A percentile compares a stretch with the other conserved stretches of the same genome.
phyloP scores from a whole-genome alignment of 1,140 invertebrate species.

The Drosophila navojoa region DNA sequence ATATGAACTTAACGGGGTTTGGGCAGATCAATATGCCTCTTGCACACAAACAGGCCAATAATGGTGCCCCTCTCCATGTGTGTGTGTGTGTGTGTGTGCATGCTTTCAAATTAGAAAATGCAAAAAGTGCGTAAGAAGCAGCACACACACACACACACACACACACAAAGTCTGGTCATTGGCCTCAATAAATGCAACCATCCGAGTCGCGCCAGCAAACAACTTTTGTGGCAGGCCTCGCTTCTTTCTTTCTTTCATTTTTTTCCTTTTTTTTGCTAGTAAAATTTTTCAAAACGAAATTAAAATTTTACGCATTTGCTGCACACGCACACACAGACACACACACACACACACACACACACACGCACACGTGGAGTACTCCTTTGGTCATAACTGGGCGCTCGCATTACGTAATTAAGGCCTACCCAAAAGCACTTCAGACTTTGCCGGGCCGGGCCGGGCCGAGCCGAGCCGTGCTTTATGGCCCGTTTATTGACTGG shows the following conservation, averaged over 20 bases:
- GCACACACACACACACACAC: slow-evolving; percentile 31
- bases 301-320: slow-evolving; percentile 79
- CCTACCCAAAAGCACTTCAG: slow-evolving; percentile 79
- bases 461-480: slow-evolving; percentile 28
- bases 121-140: slow-evolving; percentile 79
- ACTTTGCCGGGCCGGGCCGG: slow-evolving; percentile 45
- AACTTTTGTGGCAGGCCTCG: slow-evolving; percentile 58
- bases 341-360: slow-evolving; percentile 18
- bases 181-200: slow-evolving; percentile 66
- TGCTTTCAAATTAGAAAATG: slow-evolving; percentile 73
- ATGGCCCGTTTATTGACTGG: slow-evolving; percentile 59
- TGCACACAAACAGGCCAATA: slow-evolving; percentile 64
- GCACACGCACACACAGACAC: slow-evolving; percentile 42
- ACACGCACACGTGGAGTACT: slow-evolving; percentile 52
- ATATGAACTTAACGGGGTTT: slow-evolving; percentile 53
- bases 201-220: slow-evolving; percentile 56
- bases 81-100: slow-evolving; percentile 12
- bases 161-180: slow-evolving; percentile 63
- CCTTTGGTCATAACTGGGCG: slow-evolving; percentile 76
- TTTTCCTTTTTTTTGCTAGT: slow-evolving; percentile 59
- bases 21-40: slow-evolving; percentile 72
- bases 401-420: slow-evolving; percentile 81
- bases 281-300: slow-evolving; percentile 79
- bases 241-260: slow-evolving; percentile 19
- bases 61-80: slow-evolving; percentile 20